Conservation (phyloP, 23 tunicate species). For the Trididemnum clinides region DNA sequence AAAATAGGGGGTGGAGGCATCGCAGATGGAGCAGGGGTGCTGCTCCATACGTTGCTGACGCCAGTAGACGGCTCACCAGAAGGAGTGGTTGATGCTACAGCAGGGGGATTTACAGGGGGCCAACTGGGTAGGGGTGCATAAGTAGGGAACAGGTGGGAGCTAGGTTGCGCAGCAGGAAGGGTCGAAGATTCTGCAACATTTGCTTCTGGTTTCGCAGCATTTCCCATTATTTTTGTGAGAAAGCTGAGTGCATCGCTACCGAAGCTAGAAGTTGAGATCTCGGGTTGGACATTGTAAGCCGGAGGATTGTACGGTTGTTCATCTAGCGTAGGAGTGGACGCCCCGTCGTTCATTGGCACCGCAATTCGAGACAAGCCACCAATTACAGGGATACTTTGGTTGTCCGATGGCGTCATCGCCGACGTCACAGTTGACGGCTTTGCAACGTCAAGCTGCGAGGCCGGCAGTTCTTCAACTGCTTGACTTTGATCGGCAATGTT, state of each 20-base stretch:
- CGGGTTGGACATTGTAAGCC: neutral
- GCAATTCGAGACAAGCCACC: conserved; percentile 41
- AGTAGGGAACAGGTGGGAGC: neutral
- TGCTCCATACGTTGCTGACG: neutral
- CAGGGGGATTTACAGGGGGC: conserved; percentile 5
- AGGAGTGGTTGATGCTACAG: neutral
- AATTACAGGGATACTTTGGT: conserved; percentile 74
- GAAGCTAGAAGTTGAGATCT: conserved; percentile 8
- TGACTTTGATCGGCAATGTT: neutral
- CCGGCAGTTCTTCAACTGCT: neutral
- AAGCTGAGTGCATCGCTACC: conserved; percentile 73
- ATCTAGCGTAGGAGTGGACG: conserved; percentile 73
- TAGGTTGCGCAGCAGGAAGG: neutral
- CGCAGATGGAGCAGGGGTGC: neutral
- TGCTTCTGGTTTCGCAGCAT: conserved; percentile 27
- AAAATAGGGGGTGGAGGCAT: conserved; percentile 14
- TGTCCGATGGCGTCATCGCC: neutral
- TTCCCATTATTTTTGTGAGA: conserved; percentile 66
- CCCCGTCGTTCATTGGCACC: conserved; percentile 9
- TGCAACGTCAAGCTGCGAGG: neutral
- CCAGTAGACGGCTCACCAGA: neutral
- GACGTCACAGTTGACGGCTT: neutral
- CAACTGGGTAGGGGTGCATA: neutral
- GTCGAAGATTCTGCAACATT: neutral
- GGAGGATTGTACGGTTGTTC: conserved; percentile 34